Evolutionary conservation across 2,888 invertebrate genomes (phyloP), one percentile per base, ranked within the genome.

Genomic region (Lasioglossum vierecki): DNA sequence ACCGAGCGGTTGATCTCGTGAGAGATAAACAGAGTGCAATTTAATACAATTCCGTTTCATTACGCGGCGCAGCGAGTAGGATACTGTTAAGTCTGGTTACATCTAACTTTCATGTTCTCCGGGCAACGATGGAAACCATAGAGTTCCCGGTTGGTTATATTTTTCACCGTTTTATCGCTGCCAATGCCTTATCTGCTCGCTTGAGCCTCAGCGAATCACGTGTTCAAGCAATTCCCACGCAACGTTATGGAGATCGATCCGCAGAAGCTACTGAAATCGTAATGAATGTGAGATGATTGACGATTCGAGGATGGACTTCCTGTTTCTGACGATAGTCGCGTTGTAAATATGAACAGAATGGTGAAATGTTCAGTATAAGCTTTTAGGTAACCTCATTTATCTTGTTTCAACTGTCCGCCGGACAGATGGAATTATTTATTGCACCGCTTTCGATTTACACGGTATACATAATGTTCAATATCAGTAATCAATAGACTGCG

Each of bases 1-100:
- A 84, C 79, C 75, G 84, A 84, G 72, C 41, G 84, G 71, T 57
- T 57, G 84, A 84, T 84, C 84, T 84, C 84, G 84, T 84, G 84
- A 72, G 79, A 84, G 84, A 84, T 84, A 84, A 84, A 76, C 84
- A 75, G 71, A 75, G 71, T 71, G 84, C 84, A 76, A 84, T 84
- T 84, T 84, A 84, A 84, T 84, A 84, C 84, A 84, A 84, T 84
- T 84, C 84, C 84, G 84, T 79, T 84, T 84, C 84, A 84, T 84
- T 84, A 84, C 79, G 70, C 75, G 71, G 49, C 49, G 18, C 53
- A 41, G 66, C 66, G 41, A 30, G 46, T 57, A 30, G 70, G 70
- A 84, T 68, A 74, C 70, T 78, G 84, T 79, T 84, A 76, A 84
- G 75, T 75, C 84, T 11, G 63, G 84, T 84, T 84, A 84, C 79